These are phyloP conservation scores for Triplophysa tibetana DNA, from an alignment of 2,113 vertebrate species.

Conservation along the genomic window DNA sequence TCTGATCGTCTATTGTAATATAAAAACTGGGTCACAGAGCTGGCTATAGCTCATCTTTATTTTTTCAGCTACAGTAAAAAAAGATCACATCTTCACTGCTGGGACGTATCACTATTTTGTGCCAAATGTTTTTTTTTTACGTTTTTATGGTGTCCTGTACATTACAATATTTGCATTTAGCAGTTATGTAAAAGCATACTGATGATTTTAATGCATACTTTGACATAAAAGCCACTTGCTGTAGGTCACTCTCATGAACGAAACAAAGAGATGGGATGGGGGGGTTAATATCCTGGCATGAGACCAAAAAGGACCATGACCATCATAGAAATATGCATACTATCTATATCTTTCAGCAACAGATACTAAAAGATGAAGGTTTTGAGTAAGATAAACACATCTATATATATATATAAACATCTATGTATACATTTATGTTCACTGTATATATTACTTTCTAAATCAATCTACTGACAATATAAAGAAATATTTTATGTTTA, in stretches of 20 bases:
- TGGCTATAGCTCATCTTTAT: background rate
- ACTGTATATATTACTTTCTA: too few relatives aligned
- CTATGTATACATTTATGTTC: too few relatives aligned
- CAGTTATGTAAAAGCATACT: background rate
- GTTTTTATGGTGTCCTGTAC: background rate
- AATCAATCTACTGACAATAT: background rate
- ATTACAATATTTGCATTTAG: background rate
- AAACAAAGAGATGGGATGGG: slow-evolving; percentile 23
- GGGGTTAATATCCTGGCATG: background rate
- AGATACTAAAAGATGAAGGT: background rate
- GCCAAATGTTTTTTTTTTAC: background rate
- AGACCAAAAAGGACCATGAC: background rate
- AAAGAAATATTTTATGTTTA: background rate
- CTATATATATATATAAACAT: too few relatives aligned
- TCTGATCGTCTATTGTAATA: background rate
- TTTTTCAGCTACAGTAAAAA: background rate
- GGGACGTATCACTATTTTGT: background rate
- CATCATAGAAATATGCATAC: background rate
- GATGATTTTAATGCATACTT: background rate
- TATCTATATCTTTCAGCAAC: background rate
- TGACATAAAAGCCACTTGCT: background rate
- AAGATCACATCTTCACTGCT: background rate
- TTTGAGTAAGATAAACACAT: too few relatives aligned
- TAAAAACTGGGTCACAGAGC: background rate
- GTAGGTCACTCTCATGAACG: slow-evolving; percentile 20